Evolutionary conservation across 2,888 invertebrate species (phyloP).

Genomic region (Endotricha flammealis): DNA sequence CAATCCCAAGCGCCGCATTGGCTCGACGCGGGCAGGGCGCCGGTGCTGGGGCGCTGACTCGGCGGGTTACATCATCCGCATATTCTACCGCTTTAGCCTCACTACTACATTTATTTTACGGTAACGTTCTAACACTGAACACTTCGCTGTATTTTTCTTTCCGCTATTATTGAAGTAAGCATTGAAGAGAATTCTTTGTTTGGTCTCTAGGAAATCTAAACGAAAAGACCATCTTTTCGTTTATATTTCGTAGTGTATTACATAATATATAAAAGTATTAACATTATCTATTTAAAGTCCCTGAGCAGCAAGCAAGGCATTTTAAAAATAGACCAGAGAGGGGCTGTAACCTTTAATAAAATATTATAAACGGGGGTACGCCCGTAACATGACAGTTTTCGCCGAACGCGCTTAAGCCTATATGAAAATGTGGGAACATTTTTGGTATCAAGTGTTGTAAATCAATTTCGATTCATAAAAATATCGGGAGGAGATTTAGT

Average conservation of each 20-base stretch:
- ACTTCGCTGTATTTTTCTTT: conserved; percentile 3
- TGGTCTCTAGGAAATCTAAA: too few species aligned
- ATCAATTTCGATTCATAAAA: conserved; percentile 62
- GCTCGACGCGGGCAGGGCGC: conserved; percentile 29
- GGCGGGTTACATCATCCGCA: conserved; percentile 34
- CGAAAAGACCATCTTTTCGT: too few species aligned
- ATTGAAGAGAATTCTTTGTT: too few species aligned
- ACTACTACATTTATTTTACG: conserved; percentile 15
- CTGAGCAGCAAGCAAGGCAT: neutral
- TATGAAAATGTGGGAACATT: conserved; percentile 19
- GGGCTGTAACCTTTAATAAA: conserved; percentile 3
- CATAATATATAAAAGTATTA: too few species aligned
- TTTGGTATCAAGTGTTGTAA: conserved; percentile 38
- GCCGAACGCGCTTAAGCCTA: conserved; percentile 14
- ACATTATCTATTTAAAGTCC: too few species aligned
- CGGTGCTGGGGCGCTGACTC: conserved; percentile 42
- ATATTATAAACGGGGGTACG: neutral
- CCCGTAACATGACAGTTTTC: conserved; percentile 5
- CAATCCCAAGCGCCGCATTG: conserved; percentile 16
- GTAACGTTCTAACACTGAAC: conserved; percentile 6
- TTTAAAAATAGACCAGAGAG: neutral
- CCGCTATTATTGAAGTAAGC: too few species aligned
- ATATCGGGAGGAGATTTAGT: conserved; percentile 62
- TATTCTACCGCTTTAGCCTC: conserved; percentile 22
- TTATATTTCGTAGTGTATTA: too few species aligned